These are phyloP conservation scores for Drosophila repletoides DNA, from an alignment of 1,140 invertebrate genomes.

Conservation along the genomic window DNA sequence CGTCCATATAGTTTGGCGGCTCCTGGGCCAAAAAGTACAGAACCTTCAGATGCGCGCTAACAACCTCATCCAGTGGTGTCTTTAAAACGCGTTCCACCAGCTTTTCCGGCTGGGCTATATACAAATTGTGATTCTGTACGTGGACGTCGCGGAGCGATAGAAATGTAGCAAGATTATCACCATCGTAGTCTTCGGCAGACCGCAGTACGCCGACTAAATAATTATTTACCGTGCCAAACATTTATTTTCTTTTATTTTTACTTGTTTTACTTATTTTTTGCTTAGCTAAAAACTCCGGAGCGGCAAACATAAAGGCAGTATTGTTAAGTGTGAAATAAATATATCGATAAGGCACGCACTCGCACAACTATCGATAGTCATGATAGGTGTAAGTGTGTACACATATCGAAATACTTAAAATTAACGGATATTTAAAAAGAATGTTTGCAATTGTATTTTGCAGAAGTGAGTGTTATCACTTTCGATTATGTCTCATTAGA, in stretches of 20 bases:
- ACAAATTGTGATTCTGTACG: conserved; percentile 87
- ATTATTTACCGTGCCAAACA: conserved; percentile 74
- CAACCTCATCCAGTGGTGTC: conserved; percentile 90
- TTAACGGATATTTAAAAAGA: no score
- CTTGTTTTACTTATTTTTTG: conserved; percentile 11
- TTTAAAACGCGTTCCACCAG: conserved; percentile 88
- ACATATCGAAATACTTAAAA: no score
- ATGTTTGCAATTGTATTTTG: no score
- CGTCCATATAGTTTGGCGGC: conserved; percentile 86
- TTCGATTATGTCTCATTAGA: no score
- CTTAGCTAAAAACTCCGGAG: no score
- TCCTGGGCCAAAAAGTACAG: conserved; percentile 81
- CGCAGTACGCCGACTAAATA: conserved; percentile 68
- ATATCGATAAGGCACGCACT: background rate
- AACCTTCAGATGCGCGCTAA: conserved; percentile 89
- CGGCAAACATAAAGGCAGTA: conserved; percentile 1
- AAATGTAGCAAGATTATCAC: conserved; percentile 84
- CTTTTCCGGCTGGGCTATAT: conserved; percentile 87
- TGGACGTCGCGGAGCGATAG: conserved; percentile 91
- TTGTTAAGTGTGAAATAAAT: no score
- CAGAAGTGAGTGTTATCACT: no score
- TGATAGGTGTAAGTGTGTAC: conserved; percentile 3
- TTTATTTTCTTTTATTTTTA: conserved; percentile 6
- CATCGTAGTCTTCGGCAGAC: conserved; percentile 66
- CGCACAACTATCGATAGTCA: background rate